Evolutionary conservation across 2,113 vertebrate species (phyloP), one percentile per base, ranked within the genome.

Genomic region (Petrocephalus zakoni): DNA sequence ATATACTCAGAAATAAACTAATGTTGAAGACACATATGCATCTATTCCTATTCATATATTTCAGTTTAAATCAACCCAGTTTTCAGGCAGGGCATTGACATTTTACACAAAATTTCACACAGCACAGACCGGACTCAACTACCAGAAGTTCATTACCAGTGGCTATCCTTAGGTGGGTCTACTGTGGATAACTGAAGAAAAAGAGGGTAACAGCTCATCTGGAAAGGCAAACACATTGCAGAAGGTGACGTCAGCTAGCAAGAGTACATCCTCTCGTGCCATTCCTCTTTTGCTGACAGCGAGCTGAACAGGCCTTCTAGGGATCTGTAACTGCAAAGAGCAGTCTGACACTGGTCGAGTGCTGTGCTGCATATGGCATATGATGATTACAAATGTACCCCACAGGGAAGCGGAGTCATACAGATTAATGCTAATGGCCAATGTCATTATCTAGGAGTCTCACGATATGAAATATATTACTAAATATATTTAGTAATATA

Each of bases 371-470:
- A 86, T 55, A 86, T 86, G 84, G 84, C 52, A 86, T n/a, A 52
- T 86, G 55, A 86, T 55, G 52, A 86, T 25, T 86, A 55, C 84
- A 86, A 53, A 86, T 55, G 49, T 52, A 86, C 29, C 84, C 84
- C 84, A 56, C n/a, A 55, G 84, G 84, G 56, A 37, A 55, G 52
- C 34, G 25, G 51, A 34, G 34, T 86, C 51, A 42, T 7, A 13
- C 4, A 17, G 52, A 86, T 86, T 86, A 55, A 55, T 86, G 84
- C 84, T 86, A 37, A 86, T 34, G 52, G n/a, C 10, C 29, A 34
- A 86, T n/a, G n/a, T n/a, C n/a, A n/a, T n/a, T n/a, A n/a, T n/a
- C n/a, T n/a, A n/a, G n/a, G n/a, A n/a, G n/a, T n/a, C n/a, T n/a
- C n/a, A n/a, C n/a, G n/a, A n/a, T n/a, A n/a, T n/a, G n/a, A n/a